A percentile compares a stretch with the other conserved stretches of the same genome.
phyloP scores from a whole-genome alignment of 2,888 invertebrate genomes.

The Drosophila recens region DNA sequence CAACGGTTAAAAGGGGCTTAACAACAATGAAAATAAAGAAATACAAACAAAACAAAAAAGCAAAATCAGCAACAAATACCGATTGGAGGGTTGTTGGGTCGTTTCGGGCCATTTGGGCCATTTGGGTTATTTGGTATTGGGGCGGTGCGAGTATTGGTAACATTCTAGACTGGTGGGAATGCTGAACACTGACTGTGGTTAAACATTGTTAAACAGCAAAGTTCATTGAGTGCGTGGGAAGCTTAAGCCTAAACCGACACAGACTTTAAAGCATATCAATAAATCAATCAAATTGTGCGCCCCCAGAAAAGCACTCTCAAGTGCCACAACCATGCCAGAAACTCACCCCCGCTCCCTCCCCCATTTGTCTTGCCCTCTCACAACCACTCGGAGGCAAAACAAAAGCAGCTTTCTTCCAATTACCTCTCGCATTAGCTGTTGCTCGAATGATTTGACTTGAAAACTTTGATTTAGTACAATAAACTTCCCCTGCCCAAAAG shows the following conservation, averaged over 20 bases:
- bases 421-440: slow-evolving; percentile 65
- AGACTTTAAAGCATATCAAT: slow-evolving; percentile 46
- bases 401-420: slow-evolving; percentile 62
- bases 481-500: slow-evolving; percentile 23
- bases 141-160: background rate
- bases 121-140: slow-evolving; percentile 19
- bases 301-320: slow-evolving; percentile 49
- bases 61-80: slow-evolving; percentile 34
- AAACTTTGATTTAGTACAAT: slow-evolving; percentile 76
- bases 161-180: slow-evolving; percentile 76
- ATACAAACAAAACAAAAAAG: slow-evolving; percentile 23
- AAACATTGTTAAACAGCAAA: slow-evolving; percentile 57
- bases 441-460: slow-evolving; percentile 70
- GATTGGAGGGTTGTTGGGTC: slow-evolving; percentile 2
- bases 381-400: slow-evolving; percentile 25
- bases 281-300: slow-evolving; percentile 67
- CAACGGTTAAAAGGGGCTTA: slow-evolving; percentile 76
- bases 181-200: slow-evolving; percentile 17
- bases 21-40: slow-evolving; percentile 22
- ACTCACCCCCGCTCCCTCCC: background rate
- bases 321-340: no score
- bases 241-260: slow-evolving; percentile 40
- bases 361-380: background rate
- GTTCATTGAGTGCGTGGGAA: slow-evolving; percentile 80
- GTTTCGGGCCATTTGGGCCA: background rate